Base-by-base conservation (phyloP, 2,888 invertebrate genomes). In the Campopleginae sp. region DNA sequence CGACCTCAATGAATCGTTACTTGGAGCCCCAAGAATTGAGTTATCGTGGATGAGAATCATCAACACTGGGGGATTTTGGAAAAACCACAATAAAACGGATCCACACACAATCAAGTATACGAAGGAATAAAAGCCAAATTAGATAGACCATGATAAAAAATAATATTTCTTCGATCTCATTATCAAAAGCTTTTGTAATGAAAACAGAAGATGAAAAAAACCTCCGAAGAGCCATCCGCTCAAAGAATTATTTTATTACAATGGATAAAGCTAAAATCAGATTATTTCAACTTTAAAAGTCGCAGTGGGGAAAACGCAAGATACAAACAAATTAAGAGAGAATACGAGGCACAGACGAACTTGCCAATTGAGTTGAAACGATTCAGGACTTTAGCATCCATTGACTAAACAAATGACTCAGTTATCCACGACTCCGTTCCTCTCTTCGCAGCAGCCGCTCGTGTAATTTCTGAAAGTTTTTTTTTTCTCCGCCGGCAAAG, bases 351-450 rank as follows among this genome's bases (percentile, higher is more conserved):
- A 58, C 51, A 51, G 42, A 48, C 42, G 31, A 80, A 44, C 31
- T 72, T 76, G 17, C 71, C 71, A 86, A 86, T 75, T 84, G 84
- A 86, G 83, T 86, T 85, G 80, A 82, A 86, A 82, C 76, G 77
- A 80, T 86, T 86, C 74, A 70, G 81, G 80, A 81, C 74, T 71
- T 63, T 19, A 87, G 88, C 90, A 90, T 90, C 90, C 89, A 90
- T 91, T 89, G 88, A 75, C 89, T 87, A 89, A 90, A 91, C 91
- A 92, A 91, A 91, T 91, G 91, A 90, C 90, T 91, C 89, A 87
- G 90, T 91, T 90, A 89, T 86, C 84, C 75, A 44, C 38, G 82
- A 66, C 80, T 65, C 71, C 65, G 27, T 77, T 78, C 79, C 86
- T 81, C 51, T 80, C 66, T 75, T 76, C 72, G 38, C 38, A 38